Conservation (phyloP, 2,797 vertebrate species). For the Crypturellus tataupa region DNA sequence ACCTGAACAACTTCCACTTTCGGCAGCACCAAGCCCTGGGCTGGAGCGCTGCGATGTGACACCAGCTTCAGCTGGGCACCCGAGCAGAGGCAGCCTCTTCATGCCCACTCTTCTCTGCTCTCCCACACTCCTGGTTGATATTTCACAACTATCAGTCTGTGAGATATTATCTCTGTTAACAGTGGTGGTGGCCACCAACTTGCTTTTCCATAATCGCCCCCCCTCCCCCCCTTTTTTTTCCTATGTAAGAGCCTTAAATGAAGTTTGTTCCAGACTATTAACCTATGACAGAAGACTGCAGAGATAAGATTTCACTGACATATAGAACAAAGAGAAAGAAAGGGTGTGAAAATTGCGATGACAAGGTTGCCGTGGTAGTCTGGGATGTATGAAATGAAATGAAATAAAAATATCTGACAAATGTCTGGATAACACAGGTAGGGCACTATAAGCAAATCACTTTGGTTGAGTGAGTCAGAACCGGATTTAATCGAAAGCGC, state of each 20-base stretch:
- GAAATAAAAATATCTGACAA: constrained; percentile 81
- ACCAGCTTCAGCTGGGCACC: not conserved
- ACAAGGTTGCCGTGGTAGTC: constrained; percentile 81
- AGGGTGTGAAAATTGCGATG: constrained; percentile 81
- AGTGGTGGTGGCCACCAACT: constrained; percentile 54
- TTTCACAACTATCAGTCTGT: constrained; percentile 10
- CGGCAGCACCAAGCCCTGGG: not conserved
- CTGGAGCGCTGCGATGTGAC: not conserved
- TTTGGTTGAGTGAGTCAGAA: constrained; percentile 38
- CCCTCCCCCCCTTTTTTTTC: constrained; percentile 24
- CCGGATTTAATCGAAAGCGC: constrained; percentile 1
- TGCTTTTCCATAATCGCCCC: constrained; percentile 54
- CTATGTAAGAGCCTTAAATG: constrained; percentile 74
- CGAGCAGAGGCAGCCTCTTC: not conserved
- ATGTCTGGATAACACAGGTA: constrained; percentile 56
- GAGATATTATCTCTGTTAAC: constrained; percentile 17
- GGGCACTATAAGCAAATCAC: constrained; percentile 29
- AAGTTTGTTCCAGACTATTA: constrained; percentile 84
- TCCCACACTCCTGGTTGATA: not conserved
- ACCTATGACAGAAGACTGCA: constrained; percentile 79
- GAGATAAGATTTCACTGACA: constrained; percentile 82
- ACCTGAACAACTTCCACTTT: not conserved
- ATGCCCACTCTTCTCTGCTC: not conserved
- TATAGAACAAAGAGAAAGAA: constrained; percentile 81
- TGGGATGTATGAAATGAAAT: constrained; percentile 74